Evolutionary conservation across 1,140 invertebrate genomes (phyloP), one percentile per base, ranked within the genome.

Genomic region (Cydia amplana): DNA sequence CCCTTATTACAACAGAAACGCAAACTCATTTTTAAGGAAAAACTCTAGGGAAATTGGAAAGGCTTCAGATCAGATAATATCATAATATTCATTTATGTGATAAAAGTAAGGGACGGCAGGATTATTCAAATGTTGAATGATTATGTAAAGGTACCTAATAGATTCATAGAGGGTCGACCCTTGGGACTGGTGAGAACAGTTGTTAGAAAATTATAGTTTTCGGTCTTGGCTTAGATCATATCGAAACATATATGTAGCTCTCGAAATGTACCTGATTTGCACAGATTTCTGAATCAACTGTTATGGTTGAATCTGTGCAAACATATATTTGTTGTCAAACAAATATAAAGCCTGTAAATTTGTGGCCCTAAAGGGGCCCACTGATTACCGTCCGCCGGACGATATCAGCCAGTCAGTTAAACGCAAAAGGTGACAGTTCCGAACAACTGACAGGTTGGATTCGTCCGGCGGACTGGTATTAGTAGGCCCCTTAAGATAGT

Each of bases 61-160:
- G 18, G 65, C 65, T 70, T 70, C 5, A 28, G 28, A 28, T n/a
- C n/a, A 67, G 65, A 67, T 67, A 67, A 67, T 70, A 70, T 70
- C 65, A 70, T 70, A 43, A 43, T 43, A 43, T 46, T 46, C 65
- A 70, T 40, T 70, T 70, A 70, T 20, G 12, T 70, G 65, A 40
- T 40, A 28, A 70, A 70, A 70, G 65, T 70, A 70, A 70, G 65
- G 65, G 65, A 36, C n/a, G 28, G 32, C 36, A 70, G 65, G 65
- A 70, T 70, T 70, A 70, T 70, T 70, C 65, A 70, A 70, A 70
- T 70, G 28, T 9, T 70, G 65, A 70, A 70, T 70, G 65, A 70
- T n/a, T 70, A 70, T 36, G 65, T 70, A 43, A 70, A 70, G 65
- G 65, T 43, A 46, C 12, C 10, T 46, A 70, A 70, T 70, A 40